Conservation (phyloP, 2,113 vertebrate species). For the Sylvia atricapilla region DNA sequence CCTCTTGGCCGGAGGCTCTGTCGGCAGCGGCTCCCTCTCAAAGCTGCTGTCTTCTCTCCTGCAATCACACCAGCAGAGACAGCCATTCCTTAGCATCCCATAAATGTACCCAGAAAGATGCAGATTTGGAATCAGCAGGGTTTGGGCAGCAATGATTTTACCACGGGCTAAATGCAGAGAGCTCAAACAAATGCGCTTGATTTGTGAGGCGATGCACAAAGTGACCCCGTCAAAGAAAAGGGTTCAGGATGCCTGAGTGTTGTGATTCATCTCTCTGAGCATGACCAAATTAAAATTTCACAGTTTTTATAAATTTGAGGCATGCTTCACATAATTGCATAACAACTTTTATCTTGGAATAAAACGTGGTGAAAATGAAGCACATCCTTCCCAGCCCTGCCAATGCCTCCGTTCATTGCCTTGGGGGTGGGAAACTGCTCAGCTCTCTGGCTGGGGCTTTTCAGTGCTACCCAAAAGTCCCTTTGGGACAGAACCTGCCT, state of each 20-base stretch:
- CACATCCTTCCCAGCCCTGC: not conserved
- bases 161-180: not conserved
- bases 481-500: not conserved
- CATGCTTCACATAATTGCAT: conserved; percentile 25
- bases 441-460: not conserved
- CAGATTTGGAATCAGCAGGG: not conserved
- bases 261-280: conserved; percentile 34
- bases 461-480: not conserved
- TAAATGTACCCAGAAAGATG: not conserved
- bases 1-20: conserved; percentile 91
- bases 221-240: not conserved
- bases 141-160: not conserved
- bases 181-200: not conserved
- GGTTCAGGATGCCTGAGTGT: not conserved
- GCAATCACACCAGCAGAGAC: not conserved
- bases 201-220: not conserved
- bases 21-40: conserved; percentile 83
- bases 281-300: conserved; percentile 40
- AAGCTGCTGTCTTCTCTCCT: conserved; percentile 90
- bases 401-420: not conserved
- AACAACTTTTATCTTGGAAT: conserved; percentile 15
- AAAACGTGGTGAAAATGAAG: not conserved
- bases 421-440: not conserved
- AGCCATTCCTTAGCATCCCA: not conserved
- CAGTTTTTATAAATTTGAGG: conserved; percentile 21